Conservation (phyloP, 2,888 invertebrate genomes). For the Platycnemis pennipes region DNA sequence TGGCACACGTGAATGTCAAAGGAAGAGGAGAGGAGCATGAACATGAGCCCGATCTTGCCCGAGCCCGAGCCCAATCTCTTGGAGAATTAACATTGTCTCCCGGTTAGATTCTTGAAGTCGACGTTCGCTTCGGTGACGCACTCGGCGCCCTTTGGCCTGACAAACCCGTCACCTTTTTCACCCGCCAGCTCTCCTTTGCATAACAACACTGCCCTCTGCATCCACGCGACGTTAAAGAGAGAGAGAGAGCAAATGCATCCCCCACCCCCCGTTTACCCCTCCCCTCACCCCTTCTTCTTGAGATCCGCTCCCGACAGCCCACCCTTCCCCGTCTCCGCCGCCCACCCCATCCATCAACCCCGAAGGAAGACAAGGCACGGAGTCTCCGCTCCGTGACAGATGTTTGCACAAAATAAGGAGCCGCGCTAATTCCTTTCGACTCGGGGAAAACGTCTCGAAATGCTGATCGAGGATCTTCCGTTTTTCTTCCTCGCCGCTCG, state of each 20-base stretch:
- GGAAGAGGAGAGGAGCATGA: too few relatives aligned
- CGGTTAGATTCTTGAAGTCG: too few relatives aligned
- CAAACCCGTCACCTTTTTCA: background rate
- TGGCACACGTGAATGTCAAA: too few relatives aligned
- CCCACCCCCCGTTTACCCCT: background rate
- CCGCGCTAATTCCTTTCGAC: conserved; percentile 31
- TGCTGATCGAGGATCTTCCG: conserved; percentile 5
- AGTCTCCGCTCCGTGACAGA: conserved; percentile 41
- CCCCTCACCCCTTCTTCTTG: background rate
- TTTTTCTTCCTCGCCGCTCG: background rate
- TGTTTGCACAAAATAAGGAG: conserved; percentile 49
- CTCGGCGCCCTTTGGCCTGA: conserved; percentile 17
- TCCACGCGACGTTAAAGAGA: too few relatives aligned
- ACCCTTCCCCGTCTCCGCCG: background rate
- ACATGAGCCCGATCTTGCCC: too few relatives aligned
- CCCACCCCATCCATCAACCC: conserved; percentile 53
- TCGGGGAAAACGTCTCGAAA: background rate
- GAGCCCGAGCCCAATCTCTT: too few relatives aligned
- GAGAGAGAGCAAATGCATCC: background rate
- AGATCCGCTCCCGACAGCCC: background rate
- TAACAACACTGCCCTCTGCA: background rate
- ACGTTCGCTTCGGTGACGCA: background rate
- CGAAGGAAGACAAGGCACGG: background rate
- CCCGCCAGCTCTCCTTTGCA: background rate
- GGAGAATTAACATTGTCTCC: background rate